These are phyloP conservation scores for Mugil cephalus DNA, from an alignment of 2,113 vertebrate genomes.

Conservation along the genomic window DNA sequence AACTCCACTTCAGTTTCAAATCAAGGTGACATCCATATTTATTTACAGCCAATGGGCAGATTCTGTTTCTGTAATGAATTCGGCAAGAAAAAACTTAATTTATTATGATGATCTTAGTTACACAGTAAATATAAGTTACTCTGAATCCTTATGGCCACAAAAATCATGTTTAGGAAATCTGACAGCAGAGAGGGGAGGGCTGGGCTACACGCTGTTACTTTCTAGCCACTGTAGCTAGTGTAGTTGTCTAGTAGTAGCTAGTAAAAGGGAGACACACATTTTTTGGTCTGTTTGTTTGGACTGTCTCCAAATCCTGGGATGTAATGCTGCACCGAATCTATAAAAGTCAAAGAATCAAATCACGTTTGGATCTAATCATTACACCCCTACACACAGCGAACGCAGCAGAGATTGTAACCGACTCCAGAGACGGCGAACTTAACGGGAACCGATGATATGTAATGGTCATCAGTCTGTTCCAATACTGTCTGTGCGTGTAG, in stretches of 20 bases:
- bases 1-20: too few species aligned
- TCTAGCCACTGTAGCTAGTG: not conserved
- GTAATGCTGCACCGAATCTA: slow-evolving; percentile 10
- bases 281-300: not conserved
- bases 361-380: slow-evolving; percentile 16
- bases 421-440: slow-evolving; percentile 18
- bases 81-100: too few species aligned
- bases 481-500: slow-evolving; percentile 16
- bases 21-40: too few species aligned
- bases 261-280: not conserved
- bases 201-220: too few species aligned
- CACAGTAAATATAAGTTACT: too few species aligned
- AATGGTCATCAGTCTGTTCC: slow-evolving; percentile 21
- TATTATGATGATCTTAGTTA: too few species aligned
- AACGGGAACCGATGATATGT: slow-evolving; percentile 17
- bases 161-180: too few species aligned
- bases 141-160: too few species aligned
- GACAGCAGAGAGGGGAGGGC: too few species aligned
- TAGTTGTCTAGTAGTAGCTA: too few species aligned
- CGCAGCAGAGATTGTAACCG: not conserved
- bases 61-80: too few species aligned
- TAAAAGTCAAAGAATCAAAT: slow-evolving; percentile 27
- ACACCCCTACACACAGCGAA: slow-evolving; percentile 6
- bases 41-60: too few species aligned
- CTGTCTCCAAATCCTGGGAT: slow-evolving; percentile 5